These are phyloP conservation scores for Peromyscus melanophrys DNA, from an alignment of 2,797 vertebrate species.

Conservation along the genomic window DNA sequence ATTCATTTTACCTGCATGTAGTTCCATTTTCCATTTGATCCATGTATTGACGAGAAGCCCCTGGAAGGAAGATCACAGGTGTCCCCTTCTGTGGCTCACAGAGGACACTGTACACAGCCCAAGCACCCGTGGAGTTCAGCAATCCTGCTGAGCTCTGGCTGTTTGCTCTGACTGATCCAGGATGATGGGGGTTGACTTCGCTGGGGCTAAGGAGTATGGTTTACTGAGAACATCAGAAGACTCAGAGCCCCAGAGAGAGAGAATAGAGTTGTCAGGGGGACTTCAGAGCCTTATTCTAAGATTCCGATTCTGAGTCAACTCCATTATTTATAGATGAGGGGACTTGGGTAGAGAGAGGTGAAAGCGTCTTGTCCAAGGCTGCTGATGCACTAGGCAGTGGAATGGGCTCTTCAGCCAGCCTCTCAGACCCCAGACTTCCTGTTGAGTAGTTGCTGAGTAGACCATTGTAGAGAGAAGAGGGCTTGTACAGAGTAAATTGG, in stretches of 20 bases:
- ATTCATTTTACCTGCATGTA: not conserved
- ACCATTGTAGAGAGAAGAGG: not conserved
- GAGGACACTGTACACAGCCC: not conserved
- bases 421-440: not conserved
- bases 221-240: not conserved
- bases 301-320: not conserved
- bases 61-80: not conserved
- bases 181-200: not conserved
- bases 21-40: not conserved
- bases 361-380: not conserved
- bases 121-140: rapidly evolving
- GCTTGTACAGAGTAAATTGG: slow-evolving; percentile 49
- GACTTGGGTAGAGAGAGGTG: not conserved
- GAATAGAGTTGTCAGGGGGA: not conserved
- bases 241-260: not conserved
- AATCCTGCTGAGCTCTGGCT: slow-evolving; percentile 1
- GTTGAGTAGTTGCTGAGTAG: not conserved
- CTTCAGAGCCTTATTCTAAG: not conserved
- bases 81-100: not conserved
- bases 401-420: not conserved
- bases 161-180: slow-evolving; percentile 27
- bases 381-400: not conserved
- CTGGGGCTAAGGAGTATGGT: not conserved
- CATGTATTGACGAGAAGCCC: not conserved
- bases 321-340: not conserved